Evolutionary conservation across 92 coral and sea anemone genomes (phyloP), one percentile per base, ranked within the genome.

Genomic region (Virgularia gustaviana): DNA sequence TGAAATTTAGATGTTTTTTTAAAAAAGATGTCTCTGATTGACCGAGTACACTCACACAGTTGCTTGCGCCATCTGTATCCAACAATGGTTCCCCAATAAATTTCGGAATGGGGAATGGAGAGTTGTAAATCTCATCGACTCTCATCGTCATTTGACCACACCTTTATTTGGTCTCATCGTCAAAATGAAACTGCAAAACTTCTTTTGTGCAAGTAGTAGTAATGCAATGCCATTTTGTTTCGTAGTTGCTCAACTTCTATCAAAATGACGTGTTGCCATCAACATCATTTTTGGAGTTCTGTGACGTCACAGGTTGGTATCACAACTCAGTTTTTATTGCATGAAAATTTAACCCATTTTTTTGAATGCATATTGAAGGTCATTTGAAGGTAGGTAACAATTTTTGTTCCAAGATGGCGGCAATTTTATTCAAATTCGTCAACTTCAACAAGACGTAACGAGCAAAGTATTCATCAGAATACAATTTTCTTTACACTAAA

Each of bases 241-340:
- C 49, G 7, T 63, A 92, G 98, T 68, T 89, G 77, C 67, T 92
- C 28, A 72, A 81, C 9, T 77, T 90, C 73, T 92, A 92, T 75
- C 92, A 92, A 57, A 81, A 87, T 25, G 98, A 92, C 42, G 75
- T 92, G 65, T 83, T 92, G n/a, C 98, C 98, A 16, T 81, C 90
- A 12, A 87, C 90, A 65, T 92, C 98, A 6, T 64, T 89, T 43
- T 70, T 85, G 13, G 98, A 92, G 66, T 85, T 88, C 63, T 86
- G 86, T 66, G 96, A 92, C 73, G 96, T 85, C 16, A 87, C 98
- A 79, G 98, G 98, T 92, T 59, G 2, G 23, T 29, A 7, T 60
- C 0, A 7, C 30, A 0, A 12, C 42, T 32, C n/a, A 12, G 0
- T 4, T 24, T 18, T 12, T 6, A 7, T 16, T 58, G 41, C 9